These are phyloP conservation scores for Zaprionus vittiger DNA, from an alignment of 1,140 invertebrate genomes.

Conservation along the genomic window DNA sequence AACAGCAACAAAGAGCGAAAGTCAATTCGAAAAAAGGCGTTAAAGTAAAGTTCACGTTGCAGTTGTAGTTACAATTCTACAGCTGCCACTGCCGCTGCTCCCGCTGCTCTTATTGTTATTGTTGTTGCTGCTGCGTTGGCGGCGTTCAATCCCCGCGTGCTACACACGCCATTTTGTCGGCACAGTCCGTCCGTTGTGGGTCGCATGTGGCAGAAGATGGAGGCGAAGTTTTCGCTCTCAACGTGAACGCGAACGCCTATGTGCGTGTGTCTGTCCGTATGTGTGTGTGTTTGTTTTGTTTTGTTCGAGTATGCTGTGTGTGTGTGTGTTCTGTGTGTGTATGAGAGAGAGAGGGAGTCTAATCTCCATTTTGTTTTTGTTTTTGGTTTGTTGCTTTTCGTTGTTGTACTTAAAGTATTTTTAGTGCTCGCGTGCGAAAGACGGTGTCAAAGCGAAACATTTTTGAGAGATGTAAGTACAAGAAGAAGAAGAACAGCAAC, in stretches of 20 bases:
- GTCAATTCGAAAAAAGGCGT: slow-evolving; percentile 6
- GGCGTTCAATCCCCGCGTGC: slow-evolving; percentile 22
- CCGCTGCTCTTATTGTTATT: not conserved
- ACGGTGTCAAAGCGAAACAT: slow-evolving; percentile 65
- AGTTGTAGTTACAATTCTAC: not conserved
- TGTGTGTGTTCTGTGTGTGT: slow-evolving; percentile 18
- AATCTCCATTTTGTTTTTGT: slow-evolving; percentile 27
- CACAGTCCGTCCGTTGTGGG: slow-evolving; percentile 42
- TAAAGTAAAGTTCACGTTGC: slow-evolving; percentile 19
- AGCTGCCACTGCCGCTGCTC: slow-evolving; percentile 6
- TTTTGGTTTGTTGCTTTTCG: slow-evolving; percentile 14
- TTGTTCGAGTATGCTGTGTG: slow-evolving; percentile 16
- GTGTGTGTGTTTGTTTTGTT: slow-evolving; percentile 26
- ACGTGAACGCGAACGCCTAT: slow-evolving; percentile 27
- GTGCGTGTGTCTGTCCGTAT: slow-evolving; percentile 20
- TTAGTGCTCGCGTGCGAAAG: slow-evolving; percentile 72
- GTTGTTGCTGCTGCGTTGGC: slow-evolving; percentile 18
- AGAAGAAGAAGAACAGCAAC: slow-evolving; percentile 4
- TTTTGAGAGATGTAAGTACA: slow-evolving; percentile 63
- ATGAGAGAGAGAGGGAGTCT: slow-evolving; percentile 9
- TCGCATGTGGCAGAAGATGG: slow-evolving; percentile 17
- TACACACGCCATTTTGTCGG: slow-evolving; percentile 46
- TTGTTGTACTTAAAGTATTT: slow-evolving; percentile 57
- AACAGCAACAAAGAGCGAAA: slow-evolving; percentile 12
- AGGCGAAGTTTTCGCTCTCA: slow-evolving; percentile 23